phyloP scores from a whole-genome alignment of 1,140 invertebrate genomes.

The Eufriesea mexicana region DNA sequence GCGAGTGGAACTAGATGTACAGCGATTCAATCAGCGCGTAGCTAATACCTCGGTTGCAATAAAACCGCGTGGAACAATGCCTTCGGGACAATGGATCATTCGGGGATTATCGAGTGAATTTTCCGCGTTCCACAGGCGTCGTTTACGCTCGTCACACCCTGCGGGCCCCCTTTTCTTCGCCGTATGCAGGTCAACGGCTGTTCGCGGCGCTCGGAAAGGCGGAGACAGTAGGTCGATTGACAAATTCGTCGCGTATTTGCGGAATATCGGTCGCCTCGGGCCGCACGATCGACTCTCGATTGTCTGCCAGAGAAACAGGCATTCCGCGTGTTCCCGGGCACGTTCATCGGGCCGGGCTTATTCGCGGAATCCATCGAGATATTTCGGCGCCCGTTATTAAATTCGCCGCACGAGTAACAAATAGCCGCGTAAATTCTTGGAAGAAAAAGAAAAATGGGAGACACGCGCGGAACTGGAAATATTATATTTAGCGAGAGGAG shows the following conservation, averaged over 20 bases:
- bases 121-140: not conserved
- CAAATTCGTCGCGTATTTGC: constrained; percentile 26
- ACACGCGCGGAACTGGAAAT: not conserved
- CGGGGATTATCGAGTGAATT: not conserved
- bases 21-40: no score
- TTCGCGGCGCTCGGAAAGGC: not conserved
- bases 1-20: no score
- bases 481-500: not conserved
- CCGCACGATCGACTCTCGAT: constrained; percentile 21
- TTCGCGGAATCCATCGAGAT: not conserved
- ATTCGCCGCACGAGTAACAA: not conserved
- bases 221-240: constrained; percentile 5
- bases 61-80: not conserved
- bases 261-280: constrained; percentile 39
- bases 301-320: not conserved
- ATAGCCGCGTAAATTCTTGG: not conserved
- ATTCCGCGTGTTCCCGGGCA: not conserved
- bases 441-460: not conserved
- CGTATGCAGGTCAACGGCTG: constrained; percentile 8
- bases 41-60: not conserved
- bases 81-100: not conserved
- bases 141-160: not conserved
- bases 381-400: not conserved
- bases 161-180: no score
- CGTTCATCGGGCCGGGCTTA: not conserved